A percentile compares a stretch with the other conserved stretches of the same genome.
These are phyloP conservation scores for Vanessa tameamea DNA, from an alignment of 1,140 invertebrate genomes.

Conservation along the genomic window DNA sequence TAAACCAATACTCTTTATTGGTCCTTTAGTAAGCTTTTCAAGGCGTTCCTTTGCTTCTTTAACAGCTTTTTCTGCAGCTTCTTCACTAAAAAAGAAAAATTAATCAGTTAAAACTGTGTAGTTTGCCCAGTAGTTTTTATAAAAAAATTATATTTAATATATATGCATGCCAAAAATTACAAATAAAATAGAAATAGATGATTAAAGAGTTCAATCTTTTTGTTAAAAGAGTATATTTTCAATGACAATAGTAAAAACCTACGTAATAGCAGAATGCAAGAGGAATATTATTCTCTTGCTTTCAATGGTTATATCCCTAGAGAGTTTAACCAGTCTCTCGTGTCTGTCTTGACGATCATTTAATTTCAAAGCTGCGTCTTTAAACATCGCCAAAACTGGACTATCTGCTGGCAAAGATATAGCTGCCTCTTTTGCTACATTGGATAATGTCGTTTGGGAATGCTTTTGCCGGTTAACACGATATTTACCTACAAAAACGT, in stretches of 20 bases:
- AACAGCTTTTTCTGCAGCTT: constrained; percentile 82
- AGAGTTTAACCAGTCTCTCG: constrained; percentile 91
- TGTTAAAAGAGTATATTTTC: too few relatives aligned
- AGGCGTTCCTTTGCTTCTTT: constrained; percentile 85
- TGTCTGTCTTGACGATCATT: constrained; percentile 91
- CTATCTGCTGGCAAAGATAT: constrained; percentile 70
- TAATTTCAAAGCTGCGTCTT: constrained; percentile 84
- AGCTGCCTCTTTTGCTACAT: constrained; percentile 55
- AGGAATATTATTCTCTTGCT: constrained; percentile 95
- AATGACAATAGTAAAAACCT: constrained; percentile 28
- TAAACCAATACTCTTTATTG: constrained; percentile 85
- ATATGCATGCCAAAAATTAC: background rate
- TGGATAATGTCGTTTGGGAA: constrained; percentile 48
- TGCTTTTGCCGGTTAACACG: constrained; percentile 54
- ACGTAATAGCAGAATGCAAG: constrained; percentile 86
- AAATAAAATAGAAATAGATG: too few relatives aligned
- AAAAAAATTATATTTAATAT: background rate
- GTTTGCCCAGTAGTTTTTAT: too few relatives aligned
- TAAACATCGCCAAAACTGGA: constrained; percentile 86
- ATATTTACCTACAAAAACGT: constrained; percentile 51
- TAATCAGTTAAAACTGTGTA: too few relatives aligned
- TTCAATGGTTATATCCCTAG: constrained; percentile 94
- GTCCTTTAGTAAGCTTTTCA: constrained; percentile 81
- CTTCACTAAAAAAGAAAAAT: constrained; percentile 72
- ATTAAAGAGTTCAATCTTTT: too few relatives aligned